Conservation (phyloP, 1,140 invertebrate genomes). For the Mamestra configurata region DNA sequence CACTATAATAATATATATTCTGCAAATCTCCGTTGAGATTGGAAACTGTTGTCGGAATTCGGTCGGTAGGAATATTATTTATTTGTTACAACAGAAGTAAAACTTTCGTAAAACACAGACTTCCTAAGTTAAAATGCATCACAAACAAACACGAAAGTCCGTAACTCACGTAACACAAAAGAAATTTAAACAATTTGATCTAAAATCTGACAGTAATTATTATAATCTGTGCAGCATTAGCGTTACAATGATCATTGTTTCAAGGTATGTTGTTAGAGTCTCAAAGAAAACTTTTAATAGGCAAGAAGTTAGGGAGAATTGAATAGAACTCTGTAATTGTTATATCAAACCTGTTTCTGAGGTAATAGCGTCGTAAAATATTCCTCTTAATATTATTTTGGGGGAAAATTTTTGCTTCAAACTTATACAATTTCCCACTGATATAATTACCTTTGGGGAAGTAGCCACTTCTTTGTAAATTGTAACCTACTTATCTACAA, state of each 20-base stretch:
- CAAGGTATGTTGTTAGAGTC: constrained; percentile 60
- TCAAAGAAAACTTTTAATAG: constrained; percentile 68
- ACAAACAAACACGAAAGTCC: neutral
- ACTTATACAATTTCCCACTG: constrained; percentile 58
- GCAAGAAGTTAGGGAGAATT: constrained; percentile 63
- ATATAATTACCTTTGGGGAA: constrained; percentile 45
- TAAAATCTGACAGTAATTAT: constrained; percentile 57
- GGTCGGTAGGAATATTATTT: no score
- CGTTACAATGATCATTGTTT: constrained; percentile 65
- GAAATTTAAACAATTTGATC: constrained; percentile 44
- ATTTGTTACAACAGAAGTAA: no score
- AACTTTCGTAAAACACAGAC: no score
- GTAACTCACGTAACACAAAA: constrained; percentile 1
- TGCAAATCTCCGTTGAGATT: no score
- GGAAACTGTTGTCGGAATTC: no score
- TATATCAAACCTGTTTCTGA: constrained; percentile 62
- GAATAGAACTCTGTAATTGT: constrained; percentile 66
- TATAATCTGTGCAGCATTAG: constrained; percentile 64
- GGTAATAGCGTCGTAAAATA: constrained; percentile 62
- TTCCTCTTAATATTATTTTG: constrained; percentile 60
- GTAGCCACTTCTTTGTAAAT: constrained; percentile 34
- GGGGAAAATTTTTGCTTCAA: constrained; percentile 59
- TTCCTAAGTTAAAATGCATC: neutral
- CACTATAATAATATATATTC: no score
- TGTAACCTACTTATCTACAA: constrained; percentile 42